Conservation (phyloP, 1,140 invertebrate species). For the Zaprionus gabonicus region DNA sequence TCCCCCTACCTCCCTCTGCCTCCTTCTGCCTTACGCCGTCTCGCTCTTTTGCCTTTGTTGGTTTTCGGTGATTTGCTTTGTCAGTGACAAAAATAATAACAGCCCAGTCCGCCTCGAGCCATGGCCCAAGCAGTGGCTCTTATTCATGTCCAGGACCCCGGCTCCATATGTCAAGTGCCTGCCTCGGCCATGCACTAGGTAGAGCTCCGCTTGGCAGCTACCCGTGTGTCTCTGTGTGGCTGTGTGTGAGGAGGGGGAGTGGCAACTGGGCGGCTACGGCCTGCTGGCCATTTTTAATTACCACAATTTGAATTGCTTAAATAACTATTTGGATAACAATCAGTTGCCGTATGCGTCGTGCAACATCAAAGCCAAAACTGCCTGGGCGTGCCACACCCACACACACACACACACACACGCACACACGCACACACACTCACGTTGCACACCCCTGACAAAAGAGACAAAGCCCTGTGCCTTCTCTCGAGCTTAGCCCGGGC, state of each 20-base stretch:
- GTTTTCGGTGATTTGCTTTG: conserved; percentile 82
- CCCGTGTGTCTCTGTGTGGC: not conserved
- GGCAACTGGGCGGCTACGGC: conserved; percentile 13
- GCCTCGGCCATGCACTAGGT: conserved; percentile 46
- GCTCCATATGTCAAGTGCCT: conserved; percentile 74
- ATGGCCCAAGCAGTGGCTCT: conserved; percentile 50
- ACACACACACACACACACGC: conserved; percentile 3
- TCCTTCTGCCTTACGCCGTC: not conserved
- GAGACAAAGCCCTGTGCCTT: conserved; percentile 17
- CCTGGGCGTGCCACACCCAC: conserved; percentile 18
- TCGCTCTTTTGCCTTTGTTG: conserved; percentile 60
- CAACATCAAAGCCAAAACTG: conserved; percentile 47
- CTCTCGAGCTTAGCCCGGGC: conserved; percentile 24
- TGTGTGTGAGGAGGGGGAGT: conserved; percentile 1
- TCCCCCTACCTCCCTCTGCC: not conserved
- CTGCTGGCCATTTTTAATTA: conserved; percentile 76
- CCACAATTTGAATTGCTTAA: conserved; percentile 82
- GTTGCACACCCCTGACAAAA: conserved; percentile 17
- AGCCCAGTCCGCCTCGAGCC: conserved; percentile 62
- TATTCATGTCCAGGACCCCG: conserved; percentile 29
- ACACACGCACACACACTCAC: not conserved
- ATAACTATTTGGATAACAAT: conserved; percentile 80
- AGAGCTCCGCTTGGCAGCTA: not conserved
- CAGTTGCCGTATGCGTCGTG: conserved; percentile 44
- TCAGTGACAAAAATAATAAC: conserved; percentile 83